A percentile compares a stretch with the other conserved stretches of the same genome.
Conservation (phyloP, 2,797 vertebrate genomes). For the Craterocephalus amniculus region DNA sequence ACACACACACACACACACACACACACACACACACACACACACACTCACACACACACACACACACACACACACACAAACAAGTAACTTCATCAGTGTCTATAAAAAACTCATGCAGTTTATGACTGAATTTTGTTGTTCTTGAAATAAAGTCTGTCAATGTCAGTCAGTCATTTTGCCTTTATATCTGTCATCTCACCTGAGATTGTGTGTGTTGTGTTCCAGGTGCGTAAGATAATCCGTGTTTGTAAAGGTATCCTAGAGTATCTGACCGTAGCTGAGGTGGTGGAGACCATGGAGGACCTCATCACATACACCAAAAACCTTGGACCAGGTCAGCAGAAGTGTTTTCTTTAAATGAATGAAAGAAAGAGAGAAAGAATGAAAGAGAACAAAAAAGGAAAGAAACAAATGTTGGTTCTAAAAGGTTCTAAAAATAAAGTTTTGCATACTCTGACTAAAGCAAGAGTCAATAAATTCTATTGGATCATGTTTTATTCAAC, state of each 20-base stretch:
- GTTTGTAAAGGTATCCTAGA: conserved; percentile 99
- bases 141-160: conserved; percentile 13
- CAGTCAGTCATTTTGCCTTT: conserved; percentile 2
- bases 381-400: too few relatives aligned
- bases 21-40: too few relatives aligned
- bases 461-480: background rate
- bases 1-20: too few relatives aligned
- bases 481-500: too few relatives aligned
- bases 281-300: conserved; percentile 99
- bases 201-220: conserved; percentile 39
- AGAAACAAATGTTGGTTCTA: too few relatives aligned
- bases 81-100: conserved; percentile 14
- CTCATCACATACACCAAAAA: conserved; percentile 99
- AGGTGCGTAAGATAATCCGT: conserved; percentile 98
- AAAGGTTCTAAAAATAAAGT: background rate
- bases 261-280: conserved; percentile 96
- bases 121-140: conserved; percentile 17
- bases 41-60: conserved; percentile 61
- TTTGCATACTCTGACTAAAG: background rate
- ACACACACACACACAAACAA: conserved; percentile 31
- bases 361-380: background rate
- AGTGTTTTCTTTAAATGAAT: conserved; percentile 4
- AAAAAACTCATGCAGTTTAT: conserved; percentile 20
- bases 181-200: conserved; percentile 4
- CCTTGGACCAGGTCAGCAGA: conserved; percentile 91